phyloP scores from a whole-genome alignment of 2,113 vertebrate species.

The Tachysurus fulvidraco region DNA sequence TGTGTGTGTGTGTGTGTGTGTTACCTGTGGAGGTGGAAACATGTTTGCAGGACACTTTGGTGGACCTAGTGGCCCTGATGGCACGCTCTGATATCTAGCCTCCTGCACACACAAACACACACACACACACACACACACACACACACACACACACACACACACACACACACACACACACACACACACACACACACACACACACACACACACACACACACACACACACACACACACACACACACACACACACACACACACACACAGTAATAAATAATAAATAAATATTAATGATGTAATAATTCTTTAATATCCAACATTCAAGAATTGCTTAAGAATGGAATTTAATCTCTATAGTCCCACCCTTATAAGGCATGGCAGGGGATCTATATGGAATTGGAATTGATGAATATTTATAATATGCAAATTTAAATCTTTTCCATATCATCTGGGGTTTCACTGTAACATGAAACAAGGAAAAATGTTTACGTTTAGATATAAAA shows the following conservation, averaged over 20 bases:
- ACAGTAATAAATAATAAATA: background rate
- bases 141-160: background rate
- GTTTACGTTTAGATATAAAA: background rate
- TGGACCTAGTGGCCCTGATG: background rate
- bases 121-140: constrained; percentile 22
- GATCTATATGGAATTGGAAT: background rate
- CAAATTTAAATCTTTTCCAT: background rate
- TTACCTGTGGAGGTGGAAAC: background rate
- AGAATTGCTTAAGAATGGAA: too few species aligned
- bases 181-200: constrained; percentile 14
- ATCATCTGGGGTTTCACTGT: background rate
- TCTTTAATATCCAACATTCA: too few species aligned
- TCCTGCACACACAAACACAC: constrained; percentile 11
- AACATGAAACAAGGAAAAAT: background rate
- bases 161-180: too few species aligned
- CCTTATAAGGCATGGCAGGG: background rate
- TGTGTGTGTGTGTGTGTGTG: background rate
- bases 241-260: background rate
- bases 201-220: background rate
- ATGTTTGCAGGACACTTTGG: background rate
- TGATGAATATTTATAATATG: background rate
- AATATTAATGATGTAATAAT: background rate
- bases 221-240: background rate
- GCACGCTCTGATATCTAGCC: background rate
- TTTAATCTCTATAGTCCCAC: background rate